These are phyloP conservation scores for Dynastes maya DNA, from an alignment of 2,888 invertebrate genomes.

Conservation along the genomic window DNA sequence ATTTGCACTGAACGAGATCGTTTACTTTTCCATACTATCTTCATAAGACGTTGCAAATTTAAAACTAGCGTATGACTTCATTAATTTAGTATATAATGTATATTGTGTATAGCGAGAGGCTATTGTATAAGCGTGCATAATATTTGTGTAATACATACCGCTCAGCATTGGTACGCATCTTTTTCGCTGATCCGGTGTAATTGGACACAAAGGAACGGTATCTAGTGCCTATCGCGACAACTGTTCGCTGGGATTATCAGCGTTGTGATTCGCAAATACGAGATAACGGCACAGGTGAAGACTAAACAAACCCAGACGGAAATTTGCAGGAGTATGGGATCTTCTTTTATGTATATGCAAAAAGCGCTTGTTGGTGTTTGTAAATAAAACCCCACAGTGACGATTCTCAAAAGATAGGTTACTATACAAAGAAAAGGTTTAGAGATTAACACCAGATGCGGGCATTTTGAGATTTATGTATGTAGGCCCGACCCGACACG, in stretches of 20 bases:
- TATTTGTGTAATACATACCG: neutral
- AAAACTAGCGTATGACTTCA: constrained; percentile 14
- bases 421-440: too few species aligned
- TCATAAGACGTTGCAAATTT: constrained; percentile 13
- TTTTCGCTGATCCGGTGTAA: constrained; percentile 22
- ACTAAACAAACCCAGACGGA: neutral
- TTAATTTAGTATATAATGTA: neutral
- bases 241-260: neutral
- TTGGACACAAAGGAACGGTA: neutral
- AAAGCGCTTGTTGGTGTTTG: too few species aligned
- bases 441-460: too few species aligned
- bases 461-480: too few species aligned
- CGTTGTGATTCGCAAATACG: neutral
- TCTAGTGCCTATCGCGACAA: neutral
- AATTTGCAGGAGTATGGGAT: neutral
- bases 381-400: too few species aligned
- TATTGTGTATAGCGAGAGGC: neutral
- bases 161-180: constrained; percentile 8
- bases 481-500: too few species aligned
- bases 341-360: neutral
- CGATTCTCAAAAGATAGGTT: too few species aligned
- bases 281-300: neutral
- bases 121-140: neutral
- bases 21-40: neutral
- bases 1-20: neutral